These are phyloP conservation scores for Brotula barbata DNA, from an alignment of 2,797 vertebrate species.

Conservation along the genomic window DNA sequence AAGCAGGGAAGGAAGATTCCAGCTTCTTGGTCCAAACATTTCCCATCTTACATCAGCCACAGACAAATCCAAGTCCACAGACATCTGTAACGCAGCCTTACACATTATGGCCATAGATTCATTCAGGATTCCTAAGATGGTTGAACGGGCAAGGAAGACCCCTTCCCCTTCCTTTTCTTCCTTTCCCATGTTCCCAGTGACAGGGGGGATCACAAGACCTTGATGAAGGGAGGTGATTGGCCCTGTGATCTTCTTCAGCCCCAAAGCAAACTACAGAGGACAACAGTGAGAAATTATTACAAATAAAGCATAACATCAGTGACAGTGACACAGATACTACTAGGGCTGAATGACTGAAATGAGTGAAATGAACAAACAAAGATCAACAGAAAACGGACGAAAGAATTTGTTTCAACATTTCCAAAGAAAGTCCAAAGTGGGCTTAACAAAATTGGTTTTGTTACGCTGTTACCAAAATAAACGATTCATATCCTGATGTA, in stretches of 20 bases:
- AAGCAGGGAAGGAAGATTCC: conserved; percentile 4
- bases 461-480: no score
- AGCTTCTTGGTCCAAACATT: conserved; percentile 9
- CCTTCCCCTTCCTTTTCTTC: conserved; percentile 39
- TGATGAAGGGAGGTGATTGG: not conserved
- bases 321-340: no score
- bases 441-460: no score
- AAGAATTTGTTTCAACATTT: no score
- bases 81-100: not conserved
- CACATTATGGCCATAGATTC: not conserved
- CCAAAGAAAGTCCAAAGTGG: no score
- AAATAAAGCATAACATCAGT: no score
- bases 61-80: not conserved
- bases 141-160: conserved; percentile 7
- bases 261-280: conserved; percentile 77
- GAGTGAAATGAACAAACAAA: no score
- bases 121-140: conserved; percentile 1
- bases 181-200: conserved; percentile 14
- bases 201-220: conserved; percentile 29
- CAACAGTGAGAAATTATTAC: conserved; percentile 9
- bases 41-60: not conserved
- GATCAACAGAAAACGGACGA: no score
- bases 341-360: no score
- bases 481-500: no score
- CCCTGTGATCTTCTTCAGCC: conserved; percentile 66